Percentiles rank a stretch among this genome's conserved stretches.
Evolutionary conservation across 2,888 invertebrate genomes (phyloP).

Genomic region (Eubasilissa splendida): DNA sequence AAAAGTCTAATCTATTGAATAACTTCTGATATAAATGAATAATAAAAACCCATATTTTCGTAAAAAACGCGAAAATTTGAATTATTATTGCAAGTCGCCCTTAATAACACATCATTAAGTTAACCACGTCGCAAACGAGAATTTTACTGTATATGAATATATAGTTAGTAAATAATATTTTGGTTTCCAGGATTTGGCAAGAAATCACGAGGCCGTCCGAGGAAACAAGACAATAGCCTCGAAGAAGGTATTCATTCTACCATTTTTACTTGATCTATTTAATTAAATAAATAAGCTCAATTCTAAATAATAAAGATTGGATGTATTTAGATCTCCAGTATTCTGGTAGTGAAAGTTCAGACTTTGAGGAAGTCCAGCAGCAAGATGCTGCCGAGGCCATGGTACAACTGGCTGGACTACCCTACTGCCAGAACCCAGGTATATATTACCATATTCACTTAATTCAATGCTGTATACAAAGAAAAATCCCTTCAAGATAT

Average conservation of each 20-base stretch:
- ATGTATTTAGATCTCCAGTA: constrained; percentile 67
- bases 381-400: constrained; percentile 85
- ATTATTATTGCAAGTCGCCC: too few relatives aligned
- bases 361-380: constrained; percentile 70
- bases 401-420: constrained; percentile 76
- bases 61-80: too few relatives aligned
- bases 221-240: constrained; percentile 77
- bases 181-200: constrained; percentile 65
- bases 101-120: too few relatives aligned
- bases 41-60: too few relatives aligned
- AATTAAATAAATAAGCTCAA: too few relatives aligned
- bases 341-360: constrained; percentile 71
- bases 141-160: too few relatives aligned
- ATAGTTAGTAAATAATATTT: neutral
- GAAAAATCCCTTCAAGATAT: too few relatives aligned
- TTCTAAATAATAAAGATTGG: too few relatives aligned
- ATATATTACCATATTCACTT: neutral
- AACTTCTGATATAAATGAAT: too few relatives aligned
- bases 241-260: constrained; percentile 75
- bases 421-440: constrained; percentile 57
- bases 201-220: constrained; percentile 67
- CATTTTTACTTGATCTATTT: too few relatives aligned
- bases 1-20: too few relatives aligned
- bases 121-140: too few relatives aligned
- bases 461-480: neutral